These are phyloP conservation scores for Ia io DNA, from an alignment of 2,113 vertebrate genomes.

Conservation along the genomic window DNA sequence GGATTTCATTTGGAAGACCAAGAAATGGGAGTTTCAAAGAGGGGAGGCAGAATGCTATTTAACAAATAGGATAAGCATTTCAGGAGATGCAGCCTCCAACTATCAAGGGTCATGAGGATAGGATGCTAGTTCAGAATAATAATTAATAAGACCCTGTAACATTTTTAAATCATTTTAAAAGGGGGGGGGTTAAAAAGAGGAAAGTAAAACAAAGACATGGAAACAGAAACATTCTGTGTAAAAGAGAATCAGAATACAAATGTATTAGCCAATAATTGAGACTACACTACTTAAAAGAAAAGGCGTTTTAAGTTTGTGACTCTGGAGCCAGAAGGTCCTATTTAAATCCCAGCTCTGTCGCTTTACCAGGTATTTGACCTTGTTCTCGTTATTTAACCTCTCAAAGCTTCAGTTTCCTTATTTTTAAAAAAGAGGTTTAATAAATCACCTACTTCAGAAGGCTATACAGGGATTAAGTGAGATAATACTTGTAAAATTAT, in stretches of 20 bases:
- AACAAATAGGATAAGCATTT: background rate
- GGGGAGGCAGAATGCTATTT: background rate
- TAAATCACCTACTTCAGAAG: constrained; percentile 12
- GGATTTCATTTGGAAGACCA: background rate
- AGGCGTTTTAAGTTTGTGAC: background rate
- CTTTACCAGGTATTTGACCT: constrained; percentile 29
- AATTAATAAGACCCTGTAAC: background rate
- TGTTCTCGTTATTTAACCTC: constrained; percentile 29
- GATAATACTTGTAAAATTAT: background rate
- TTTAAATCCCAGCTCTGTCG: constrained; percentile 28
- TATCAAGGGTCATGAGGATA: background rate
- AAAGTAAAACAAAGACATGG: background rate
- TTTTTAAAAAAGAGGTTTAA: constrained; percentile 1
- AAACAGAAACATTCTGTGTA: background rate
- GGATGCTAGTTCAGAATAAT: constrained; percentile 40
- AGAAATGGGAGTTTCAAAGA: background rate
- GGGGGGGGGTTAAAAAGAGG: background rate
- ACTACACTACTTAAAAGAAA: background rate
- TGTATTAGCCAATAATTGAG: background rate
- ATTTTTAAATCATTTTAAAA: background rate
- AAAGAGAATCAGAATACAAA: background rate
- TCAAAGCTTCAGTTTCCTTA: constrained; percentile 19
- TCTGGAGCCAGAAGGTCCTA: background rate
- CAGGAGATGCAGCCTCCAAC: constrained; percentile 18
- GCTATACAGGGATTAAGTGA: constrained; percentile 4